Base-by-base conservation (phyloP, 2,888 invertebrate genomes). In the Heliconius ethilla region DNA sequence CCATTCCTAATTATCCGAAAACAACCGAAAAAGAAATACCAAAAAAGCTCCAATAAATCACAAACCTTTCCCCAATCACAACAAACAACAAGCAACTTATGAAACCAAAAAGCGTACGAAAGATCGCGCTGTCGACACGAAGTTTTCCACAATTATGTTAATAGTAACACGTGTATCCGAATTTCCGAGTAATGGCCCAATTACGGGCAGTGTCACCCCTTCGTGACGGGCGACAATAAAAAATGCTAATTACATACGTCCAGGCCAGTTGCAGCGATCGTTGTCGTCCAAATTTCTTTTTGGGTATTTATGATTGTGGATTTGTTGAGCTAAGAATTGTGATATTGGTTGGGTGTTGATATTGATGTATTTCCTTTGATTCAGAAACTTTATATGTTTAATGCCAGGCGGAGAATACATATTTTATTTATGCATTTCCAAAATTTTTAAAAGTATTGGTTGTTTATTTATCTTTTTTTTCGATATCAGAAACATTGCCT, bases 241-340 rank as follows among this genome's bases (percentile, higher is more conserved):
- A 83, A 82, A 80, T 79, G 77, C 82, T 83, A 83, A 83, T 83
- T 84, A 82, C 82, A 82, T 78, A 79, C 78, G 82, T 83, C 82
- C 82, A 82, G 82, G 82, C 80, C 82, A 82, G 81, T 80, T 81
- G 81, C 82, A 83, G 78, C 70, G 82, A 82, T 83, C 76, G 76
- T 78, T 82, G 83, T 83, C 83, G 63, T 63, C 78, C 70, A 74
- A 80, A 83, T 83, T 82, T 15, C 82, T 82, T 82, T 76, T 66
- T 83, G 82, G 82, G 82, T 81, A 82, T 82, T 82, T 82, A 80
- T 79, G 67, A 5, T 13, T 77, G 69, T 73, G 77, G 79, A 79
- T 22, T 51, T 51, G 51, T 18, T 51, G 9, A 3, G 22, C 51
- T 22, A 22, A 22, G 7, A 2, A 7, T 51, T 51, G 51, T 7